These are phyloP conservation scores for Stictonetta naevosa DNA, from an alignment of 2,113 vertebrate species.

Conservation along the genomic window DNA sequence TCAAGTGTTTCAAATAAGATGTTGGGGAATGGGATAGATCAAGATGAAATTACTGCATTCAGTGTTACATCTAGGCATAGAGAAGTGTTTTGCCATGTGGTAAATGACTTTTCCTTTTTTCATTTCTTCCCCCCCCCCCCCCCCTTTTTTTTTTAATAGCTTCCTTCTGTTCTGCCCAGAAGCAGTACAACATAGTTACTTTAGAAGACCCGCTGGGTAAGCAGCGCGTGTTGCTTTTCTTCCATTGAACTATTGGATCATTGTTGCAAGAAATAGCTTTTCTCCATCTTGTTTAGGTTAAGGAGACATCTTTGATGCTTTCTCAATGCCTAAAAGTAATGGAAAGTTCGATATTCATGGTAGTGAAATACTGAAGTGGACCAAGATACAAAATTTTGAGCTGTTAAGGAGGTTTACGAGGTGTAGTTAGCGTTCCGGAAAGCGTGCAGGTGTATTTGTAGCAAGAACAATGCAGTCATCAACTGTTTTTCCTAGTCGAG, in stretches of 20 bases:
- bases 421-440: neutral
- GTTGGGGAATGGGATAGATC: neutral
- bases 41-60: neutral
- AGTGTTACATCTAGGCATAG: neutral
- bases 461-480: neutral
- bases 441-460: neutral
- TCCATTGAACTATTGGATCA: neutral
- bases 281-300: neutral
- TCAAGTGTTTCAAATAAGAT: neutral
- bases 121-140: rapidly evolving
- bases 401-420: neutral
- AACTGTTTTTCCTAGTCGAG: neutral
- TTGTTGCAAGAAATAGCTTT: neutral
- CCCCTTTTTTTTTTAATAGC: too few relatives aligned
- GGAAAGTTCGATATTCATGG: neutral
- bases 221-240: rapidly evolving
- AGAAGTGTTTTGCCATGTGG: neutral
- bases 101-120: neutral
- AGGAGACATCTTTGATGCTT: neutral
- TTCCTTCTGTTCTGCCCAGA: neutral
- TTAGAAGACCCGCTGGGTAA: neutral
- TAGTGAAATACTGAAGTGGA: neutral
- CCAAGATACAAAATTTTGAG: neutral
- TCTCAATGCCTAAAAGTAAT: neutral
- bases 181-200: neutral